phyloP scores from a whole-genome alignment of 2,797 vertebrate genomes.

The Poliocrania exsul region DNA sequence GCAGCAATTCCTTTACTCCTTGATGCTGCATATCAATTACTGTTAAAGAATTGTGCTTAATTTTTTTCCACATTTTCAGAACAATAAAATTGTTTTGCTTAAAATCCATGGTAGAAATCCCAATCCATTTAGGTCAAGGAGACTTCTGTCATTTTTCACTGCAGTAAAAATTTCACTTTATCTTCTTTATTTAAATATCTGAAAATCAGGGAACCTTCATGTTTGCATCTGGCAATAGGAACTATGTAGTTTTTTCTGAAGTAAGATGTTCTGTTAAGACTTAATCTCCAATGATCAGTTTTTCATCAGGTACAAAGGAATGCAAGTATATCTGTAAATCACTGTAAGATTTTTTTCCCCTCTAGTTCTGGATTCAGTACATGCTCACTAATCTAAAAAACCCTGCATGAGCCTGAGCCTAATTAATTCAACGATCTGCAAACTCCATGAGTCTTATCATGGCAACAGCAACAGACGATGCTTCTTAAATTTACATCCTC shows the following conservation, averaged over 20 bases:
- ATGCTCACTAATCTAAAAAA: slow-evolving; percentile 39
- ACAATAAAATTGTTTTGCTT: not conserved
- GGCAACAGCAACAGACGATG: slow-evolving; percentile 52
- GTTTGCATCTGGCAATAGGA: not conserved
- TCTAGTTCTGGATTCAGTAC: slow-evolving; percentile 38
- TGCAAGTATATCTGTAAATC: not conserved
- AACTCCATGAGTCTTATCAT: slow-evolving; percentile 37
- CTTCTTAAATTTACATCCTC: slow-evolving; percentile 56
- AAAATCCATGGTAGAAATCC: not conserved
- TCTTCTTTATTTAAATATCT: not conserved
- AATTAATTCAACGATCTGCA: slow-evolving; percentile 58
- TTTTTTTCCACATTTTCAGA: not conserved
- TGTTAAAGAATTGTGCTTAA: not conserved
- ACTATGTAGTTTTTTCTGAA: not conserved
- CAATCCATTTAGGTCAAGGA: not conserved
- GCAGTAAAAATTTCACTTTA: not conserved
- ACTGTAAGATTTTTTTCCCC: not conserved
- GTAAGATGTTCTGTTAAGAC: not conserved
- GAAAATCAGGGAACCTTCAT: not conserved
- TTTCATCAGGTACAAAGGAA: not conserved
- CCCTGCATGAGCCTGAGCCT: slow-evolving; percentile 22
- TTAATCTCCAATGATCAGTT: not conserved
- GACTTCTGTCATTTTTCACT: not conserved
- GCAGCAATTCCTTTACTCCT: not conserved
- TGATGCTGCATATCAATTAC: not conserved